These are phyloP conservation scores for Aplodontia rufa DNA, from an alignment of 2,113 vertebrate genomes.

Conservation along the genomic window DNA sequence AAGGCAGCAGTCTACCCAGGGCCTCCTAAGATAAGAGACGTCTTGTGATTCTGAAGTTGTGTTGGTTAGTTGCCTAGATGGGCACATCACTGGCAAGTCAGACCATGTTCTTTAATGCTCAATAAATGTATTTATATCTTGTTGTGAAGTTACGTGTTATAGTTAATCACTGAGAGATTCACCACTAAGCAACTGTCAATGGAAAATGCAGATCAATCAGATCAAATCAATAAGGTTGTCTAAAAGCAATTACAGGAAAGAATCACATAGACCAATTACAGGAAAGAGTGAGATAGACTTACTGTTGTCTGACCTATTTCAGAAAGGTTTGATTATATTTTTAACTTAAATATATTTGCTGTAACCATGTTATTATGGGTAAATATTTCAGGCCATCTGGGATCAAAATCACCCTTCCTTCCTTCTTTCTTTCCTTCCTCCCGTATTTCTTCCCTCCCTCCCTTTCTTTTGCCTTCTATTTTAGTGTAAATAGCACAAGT, in stretches of 20 bases:
- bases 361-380: background rate
- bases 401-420: background rate
- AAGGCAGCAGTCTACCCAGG: background rate
- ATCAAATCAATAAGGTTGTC: constrained; percentile 14
- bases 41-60: constrained; percentile 10
- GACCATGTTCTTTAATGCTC: constrained; percentile 8
- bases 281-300: background rate
- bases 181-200: background rate
- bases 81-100: background rate
- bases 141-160: background rate
- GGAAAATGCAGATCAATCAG: constrained; percentile 15
- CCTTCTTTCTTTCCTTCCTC: too few relatives aligned
- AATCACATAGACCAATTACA: background rate
- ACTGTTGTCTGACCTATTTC: background rate
- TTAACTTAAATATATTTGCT: background rate
- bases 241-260: background rate
- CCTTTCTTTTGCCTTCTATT: background rate
- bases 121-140: background rate
- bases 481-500: background rate
- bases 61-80: background rate
- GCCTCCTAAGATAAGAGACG: background rate
- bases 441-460: accelerated
- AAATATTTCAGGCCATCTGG: background rate
- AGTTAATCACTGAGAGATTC: constrained; percentile 5
- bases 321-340: background rate